A percentile compares a stretch with the other conserved stretches of the same genome.
These are phyloP conservation scores for Strigamia transsilvanica DNA, from an alignment of 2,888 invertebrate species.

Conservation along the genomic window DNA sequence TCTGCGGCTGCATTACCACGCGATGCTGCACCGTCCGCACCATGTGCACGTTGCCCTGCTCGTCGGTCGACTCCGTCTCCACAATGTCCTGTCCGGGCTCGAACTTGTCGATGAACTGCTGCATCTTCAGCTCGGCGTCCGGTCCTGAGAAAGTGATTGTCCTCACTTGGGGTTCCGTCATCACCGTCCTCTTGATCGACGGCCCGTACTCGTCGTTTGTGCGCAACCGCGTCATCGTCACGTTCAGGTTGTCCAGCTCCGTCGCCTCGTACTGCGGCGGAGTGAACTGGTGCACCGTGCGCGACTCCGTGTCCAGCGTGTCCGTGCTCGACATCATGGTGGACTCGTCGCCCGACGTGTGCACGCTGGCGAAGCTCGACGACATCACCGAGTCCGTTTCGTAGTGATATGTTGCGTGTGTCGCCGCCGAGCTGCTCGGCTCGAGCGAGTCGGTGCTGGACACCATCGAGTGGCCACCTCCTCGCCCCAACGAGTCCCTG, in stretches of 20 bases:
- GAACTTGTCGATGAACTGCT: conserved; percentile 68
- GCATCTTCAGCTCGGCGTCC: conserved; percentile 67
- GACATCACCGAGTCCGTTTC: conserved; percentile 87
- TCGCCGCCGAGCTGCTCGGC: conserved; percentile 80
- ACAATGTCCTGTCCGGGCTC: conserved; percentile 68
- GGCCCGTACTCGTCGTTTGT: conserved; percentile 61
- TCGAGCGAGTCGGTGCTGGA: conserved; percentile 79
- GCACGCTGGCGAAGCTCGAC: conserved; percentile 79
- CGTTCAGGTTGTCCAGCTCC: background rate
- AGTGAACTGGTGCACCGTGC: background rate
- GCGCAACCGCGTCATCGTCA: background rate
- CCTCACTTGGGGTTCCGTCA: conserved; percentile 67
- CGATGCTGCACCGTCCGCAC: conserved; percentile 67
- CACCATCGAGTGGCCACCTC: conserved; percentile 65
- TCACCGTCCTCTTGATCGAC: conserved; percentile 67
- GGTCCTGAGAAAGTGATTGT: conserved; percentile 69
- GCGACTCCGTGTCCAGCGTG: conserved; percentile 69
- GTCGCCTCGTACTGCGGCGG: background rate
- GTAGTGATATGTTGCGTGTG: conserved; percentile 83
- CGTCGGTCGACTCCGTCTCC: conserved; percentile 68
- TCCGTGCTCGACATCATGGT: conserved; percentile 83
- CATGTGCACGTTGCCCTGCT: conserved; percentile 69
- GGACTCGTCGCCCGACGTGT: conserved; percentile 70
- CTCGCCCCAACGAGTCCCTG: conserved; percentile 57
- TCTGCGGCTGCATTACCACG: conserved; percentile 67